These are phyloP conservation scores for Ephydatia muelleri DNA, from an alignment of 37 sponge, comb jelly and placozoan species.

Conservation along the genomic window DNA sequence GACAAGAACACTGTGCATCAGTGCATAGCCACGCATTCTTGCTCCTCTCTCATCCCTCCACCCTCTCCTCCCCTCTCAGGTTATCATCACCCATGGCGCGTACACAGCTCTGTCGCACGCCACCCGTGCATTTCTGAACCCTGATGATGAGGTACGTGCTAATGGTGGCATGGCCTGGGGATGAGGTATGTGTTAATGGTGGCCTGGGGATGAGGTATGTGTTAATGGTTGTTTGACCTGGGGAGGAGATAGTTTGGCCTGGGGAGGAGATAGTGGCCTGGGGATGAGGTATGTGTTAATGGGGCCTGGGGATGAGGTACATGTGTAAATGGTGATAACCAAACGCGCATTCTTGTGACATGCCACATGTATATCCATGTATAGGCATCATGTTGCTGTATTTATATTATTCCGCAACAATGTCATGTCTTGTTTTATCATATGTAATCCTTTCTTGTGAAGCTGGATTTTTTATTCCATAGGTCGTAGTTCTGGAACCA, in stretches of 20 bases:
- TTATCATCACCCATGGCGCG: conserved; percentile 77
- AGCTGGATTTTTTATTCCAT: neutral
- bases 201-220: no score
- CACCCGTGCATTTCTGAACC: conserved; percentile 79
- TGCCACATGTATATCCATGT: neutral
- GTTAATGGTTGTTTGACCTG: no score
- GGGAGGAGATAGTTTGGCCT: no score
- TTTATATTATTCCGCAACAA: neutral
- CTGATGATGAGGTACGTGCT: conserved; percentile 89
- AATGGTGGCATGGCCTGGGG: neutral
- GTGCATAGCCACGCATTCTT: neutral
- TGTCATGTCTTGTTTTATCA: neutral
- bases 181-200: no score
- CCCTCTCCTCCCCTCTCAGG: conserved; percentile 10
- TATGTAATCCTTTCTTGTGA: neutral
- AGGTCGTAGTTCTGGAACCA: conserved; percentile 96
- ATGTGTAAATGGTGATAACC: neutral
- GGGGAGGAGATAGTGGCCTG: neutral
- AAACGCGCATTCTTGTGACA: neutral
- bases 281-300: neutral
- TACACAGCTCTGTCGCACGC: conserved; percentile 74
- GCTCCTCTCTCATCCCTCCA: neutral
- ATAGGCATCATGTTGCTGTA: neutral
- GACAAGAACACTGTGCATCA: neutral
- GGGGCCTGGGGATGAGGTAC: neutral